Evolutionary conservation across 37 sponge, comb jelly and placozoan species (phyloP).

Genomic region (Oopsacas minuta): DNA sequence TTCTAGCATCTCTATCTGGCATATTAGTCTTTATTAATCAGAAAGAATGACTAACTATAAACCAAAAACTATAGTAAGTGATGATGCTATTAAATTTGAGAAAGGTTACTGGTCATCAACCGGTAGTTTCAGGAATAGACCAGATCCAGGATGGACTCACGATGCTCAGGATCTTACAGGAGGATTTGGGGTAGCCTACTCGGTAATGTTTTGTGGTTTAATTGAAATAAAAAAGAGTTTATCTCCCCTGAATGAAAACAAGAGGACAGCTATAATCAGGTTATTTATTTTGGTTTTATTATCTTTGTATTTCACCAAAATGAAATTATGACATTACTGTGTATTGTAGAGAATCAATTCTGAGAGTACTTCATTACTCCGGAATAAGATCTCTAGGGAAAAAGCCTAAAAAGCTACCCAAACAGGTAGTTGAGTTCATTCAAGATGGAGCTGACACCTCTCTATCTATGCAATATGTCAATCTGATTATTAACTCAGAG

Average conservation of each 20-base stretch:
- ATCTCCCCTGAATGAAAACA: neutral
- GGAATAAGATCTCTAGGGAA: neutral
- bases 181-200: slow-evolving; percentile 4
- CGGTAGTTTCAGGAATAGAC: neutral
- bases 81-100: neutral
- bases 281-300: no score
- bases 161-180: neutral
- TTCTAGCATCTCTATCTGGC: no score
- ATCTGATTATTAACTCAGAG: neutral
- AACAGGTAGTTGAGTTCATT: neutral
- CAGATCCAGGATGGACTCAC: neutral
- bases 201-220: neutral
- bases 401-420: neutral
- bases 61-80: neutral
- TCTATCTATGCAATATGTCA: neutral
- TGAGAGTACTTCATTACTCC: neutral
- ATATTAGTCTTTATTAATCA: no score
- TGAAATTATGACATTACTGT: no score
- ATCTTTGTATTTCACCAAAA: no score
- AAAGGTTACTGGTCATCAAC: neutral
- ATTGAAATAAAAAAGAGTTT: neutral
- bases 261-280: neutral
- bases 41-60: neutral
- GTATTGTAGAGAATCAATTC: neutral
- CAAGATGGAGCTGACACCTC: neutral